These are phyloP conservation scores for Coelinius sp. DNA, from an alignment of 2,888 invertebrate genomes.

Conservation along the genomic window DNA sequence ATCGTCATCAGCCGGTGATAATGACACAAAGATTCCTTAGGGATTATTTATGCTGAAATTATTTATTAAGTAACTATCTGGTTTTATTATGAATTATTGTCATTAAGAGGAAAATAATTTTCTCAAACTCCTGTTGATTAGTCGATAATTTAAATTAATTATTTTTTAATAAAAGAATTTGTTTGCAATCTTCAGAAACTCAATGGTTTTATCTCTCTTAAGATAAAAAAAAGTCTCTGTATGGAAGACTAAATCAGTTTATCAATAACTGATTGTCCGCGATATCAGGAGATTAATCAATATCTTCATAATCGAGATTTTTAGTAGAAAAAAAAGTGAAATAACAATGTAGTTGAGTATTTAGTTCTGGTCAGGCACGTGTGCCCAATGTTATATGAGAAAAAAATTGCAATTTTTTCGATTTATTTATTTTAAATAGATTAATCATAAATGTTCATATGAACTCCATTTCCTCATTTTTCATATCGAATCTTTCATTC, in stretches of 20 bases:
- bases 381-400: no score
- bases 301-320: not conserved
- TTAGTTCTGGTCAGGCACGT: not conserved
- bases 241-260: not conserved
- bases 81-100: not conserved
- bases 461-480: no score
- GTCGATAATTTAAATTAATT: not conserved
- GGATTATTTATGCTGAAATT: not conserved
- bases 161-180: not conserved
- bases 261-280: not conserved
- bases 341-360: not conserved
- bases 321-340: not conserved
- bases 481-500: no score
- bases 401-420: no score
- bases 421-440: no score
- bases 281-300: constrained; percentile 8
- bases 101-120: not conserved
- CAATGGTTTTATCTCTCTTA: no score
- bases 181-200: not conserved
- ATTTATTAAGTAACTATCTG: not conserved
- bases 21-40: not conserved
- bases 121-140: not conserved
- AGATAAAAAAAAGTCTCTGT: no score
- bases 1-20: not conserved
- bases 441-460: no score